phyloP scores from a whole-genome alignment of 2,888 invertebrate species.

The Acleris literana region DNA sequence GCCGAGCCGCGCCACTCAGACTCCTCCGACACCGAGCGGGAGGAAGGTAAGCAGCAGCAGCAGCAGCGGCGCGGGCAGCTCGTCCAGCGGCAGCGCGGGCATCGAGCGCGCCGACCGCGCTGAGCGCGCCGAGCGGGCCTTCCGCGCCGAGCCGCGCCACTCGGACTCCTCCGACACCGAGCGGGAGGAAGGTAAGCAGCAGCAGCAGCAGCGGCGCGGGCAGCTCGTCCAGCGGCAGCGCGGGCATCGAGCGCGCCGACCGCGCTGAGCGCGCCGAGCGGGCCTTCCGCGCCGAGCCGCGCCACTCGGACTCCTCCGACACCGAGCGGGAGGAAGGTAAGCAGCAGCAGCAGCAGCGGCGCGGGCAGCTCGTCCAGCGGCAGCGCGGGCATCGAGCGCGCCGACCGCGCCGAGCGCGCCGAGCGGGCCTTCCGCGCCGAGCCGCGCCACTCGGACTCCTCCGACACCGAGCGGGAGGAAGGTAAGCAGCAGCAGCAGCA shows the following conservation, averaged over 20 bases:
- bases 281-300: conserved; percentile 15
- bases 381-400: conserved; percentile 43
- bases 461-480: conserved; percentile 84
- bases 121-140: too few species aligned
- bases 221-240: conserved; percentile 56
- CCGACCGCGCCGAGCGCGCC: too few species aligned
- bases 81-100: conserved; percentile 55
- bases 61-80: conserved; percentile 61
- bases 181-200: conserved; percentile 77
- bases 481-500: conserved; percentile 70
- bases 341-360: conserved; percentile 67
- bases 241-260: conserved; percentile 38
- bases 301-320: conserved; percentile 83
- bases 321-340: conserved; percentile 83
- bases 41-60: conserved; percentile 75
- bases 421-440: background rate
- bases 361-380: conserved; percentile 58
- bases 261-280: too few species aligned
- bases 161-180: conserved; percentile 85
- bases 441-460: conserved; percentile 76
- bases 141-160: conserved; percentile 43
- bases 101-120: too few species aligned
- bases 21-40: conserved; percentile 84
- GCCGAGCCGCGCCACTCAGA: conserved; percentile 63
- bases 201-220: conserved; percentile 66